Percentiles rank a stretch among this genome's conserved stretches.
Conservation (phyloP, 2,888 invertebrate genomes). For the Cecidostiba fungosa region DNA sequence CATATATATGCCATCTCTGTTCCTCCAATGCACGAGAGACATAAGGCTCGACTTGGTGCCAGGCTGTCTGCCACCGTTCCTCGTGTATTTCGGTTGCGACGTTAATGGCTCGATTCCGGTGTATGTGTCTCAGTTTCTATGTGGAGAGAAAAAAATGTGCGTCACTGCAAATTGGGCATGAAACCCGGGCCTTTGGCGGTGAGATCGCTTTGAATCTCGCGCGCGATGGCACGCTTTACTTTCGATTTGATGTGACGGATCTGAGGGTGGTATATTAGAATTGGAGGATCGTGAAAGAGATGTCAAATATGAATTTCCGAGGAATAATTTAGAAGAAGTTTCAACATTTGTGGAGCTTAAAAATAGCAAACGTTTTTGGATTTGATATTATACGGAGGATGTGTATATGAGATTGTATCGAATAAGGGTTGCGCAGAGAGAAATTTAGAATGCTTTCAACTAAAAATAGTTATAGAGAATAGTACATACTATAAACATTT, state of each 20-base stretch:
- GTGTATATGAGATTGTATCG: too few relatives aligned
- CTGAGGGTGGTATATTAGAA: too few relatives aligned
- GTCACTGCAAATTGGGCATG: slow-evolving; percentile 60
- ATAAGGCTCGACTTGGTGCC: slow-evolving; percentile 70
- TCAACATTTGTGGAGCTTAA: too few relatives aligned
- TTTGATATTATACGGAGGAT: too few relatives aligned
- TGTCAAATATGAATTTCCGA: not conserved
- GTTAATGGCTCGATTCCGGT: slow-evolving; percentile 52
- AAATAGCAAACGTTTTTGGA: too few relatives aligned
- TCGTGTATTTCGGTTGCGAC: slow-evolving; percentile 25
- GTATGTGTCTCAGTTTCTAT: not conserved
- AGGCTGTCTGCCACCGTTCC: slow-evolving; percentile 72
- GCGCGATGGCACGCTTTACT: not conserved
- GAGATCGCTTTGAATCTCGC: not conserved
- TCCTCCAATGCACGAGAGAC: not conserved
- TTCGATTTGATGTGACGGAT: not conserved
- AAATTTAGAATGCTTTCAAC: too few relatives aligned
- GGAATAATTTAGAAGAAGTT: too few relatives aligned
- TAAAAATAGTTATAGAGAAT: not conserved
- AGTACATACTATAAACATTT: not conserved
- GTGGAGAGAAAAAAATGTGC: slow-evolving; percentile 52
- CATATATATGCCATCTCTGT: slow-evolving; percentile 2
- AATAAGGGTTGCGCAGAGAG: too few relatives aligned
- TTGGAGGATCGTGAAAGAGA: not conserved
- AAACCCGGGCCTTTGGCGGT: slow-evolving; percentile 16